Evolutionary conservation across 1,140 invertebrate species (phyloP).

Genomic region (Drosophila albomicans): DNA sequence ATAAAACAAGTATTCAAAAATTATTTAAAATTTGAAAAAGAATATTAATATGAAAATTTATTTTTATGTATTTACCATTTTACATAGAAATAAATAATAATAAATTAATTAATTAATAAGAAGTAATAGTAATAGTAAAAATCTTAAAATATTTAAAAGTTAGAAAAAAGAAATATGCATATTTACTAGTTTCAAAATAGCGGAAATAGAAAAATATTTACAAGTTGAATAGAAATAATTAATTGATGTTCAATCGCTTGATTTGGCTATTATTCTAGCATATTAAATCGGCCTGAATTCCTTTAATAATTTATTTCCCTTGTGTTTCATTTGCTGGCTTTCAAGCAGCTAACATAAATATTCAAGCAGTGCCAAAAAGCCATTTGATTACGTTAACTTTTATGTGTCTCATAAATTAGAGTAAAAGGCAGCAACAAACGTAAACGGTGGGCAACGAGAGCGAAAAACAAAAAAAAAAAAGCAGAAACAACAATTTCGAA

Average conservation of each 20-base stretch:
- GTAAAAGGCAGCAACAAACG: constrained; percentile 53
- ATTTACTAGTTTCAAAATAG: no score
- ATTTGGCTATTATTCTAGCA: background rate
- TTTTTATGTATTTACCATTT: no score
- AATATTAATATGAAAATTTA: no score
- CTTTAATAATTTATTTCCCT: background rate
- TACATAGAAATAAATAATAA: no score
- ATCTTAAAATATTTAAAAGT: no score
- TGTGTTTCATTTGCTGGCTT: constrained; percentile 24
- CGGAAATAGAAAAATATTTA: no score
- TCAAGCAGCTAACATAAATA: constrained; percentile 63
- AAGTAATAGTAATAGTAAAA: no score
- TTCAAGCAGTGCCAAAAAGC: constrained; percentile 68
- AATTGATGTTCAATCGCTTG: background rate
- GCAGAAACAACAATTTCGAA: constrained; percentile 41
- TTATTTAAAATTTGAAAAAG: no score
- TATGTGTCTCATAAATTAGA: constrained; percentile 75
- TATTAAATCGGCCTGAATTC: background rate
- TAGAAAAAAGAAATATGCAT: no score
- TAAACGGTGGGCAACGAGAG: constrained; percentile 54
- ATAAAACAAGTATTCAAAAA: no score
- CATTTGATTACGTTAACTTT: constrained; percentile 83
- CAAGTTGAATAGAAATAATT: no score
- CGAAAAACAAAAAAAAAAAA: constrained; percentile 31
- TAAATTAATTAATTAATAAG: no score